A percentile compares a stretch with the other conserved stretches of the same genome.
Conservation (phyloP, 2,113 vertebrate species). For the Phaethon lepturus region DNA sequence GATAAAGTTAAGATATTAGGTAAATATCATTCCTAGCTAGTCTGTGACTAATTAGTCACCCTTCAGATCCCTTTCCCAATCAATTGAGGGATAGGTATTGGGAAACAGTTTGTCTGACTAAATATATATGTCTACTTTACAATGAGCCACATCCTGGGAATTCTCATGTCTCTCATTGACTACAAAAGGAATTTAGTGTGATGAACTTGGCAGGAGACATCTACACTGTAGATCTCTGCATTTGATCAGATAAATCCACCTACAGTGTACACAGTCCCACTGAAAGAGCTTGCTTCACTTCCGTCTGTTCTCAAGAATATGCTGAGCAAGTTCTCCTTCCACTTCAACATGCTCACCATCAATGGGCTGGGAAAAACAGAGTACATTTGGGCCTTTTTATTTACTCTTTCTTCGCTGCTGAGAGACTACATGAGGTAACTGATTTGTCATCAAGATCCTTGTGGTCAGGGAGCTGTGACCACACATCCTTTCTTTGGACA, state of each 20-base stretch:
- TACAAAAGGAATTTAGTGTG: neutral
- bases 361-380: neutral
- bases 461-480: neutral
- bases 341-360: neutral
- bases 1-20: neutral
- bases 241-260: slow-evolving; percentile 57
- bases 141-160: slow-evolving; percentile 12
- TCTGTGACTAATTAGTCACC: neutral
- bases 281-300: slow-evolving; percentile 27
- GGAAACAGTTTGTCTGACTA: neutral
- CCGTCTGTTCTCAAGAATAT: neutral
- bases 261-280: neutral
- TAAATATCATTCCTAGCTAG: neutral
- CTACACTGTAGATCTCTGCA: slow-evolving; percentile 16
- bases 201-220: slow-evolving; percentile 45
- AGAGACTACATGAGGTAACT: neutral
- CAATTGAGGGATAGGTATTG: neutral
- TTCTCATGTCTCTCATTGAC: neutral
- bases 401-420: neutral
- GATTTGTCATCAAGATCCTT: neutral
- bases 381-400: neutral
- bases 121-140: neutral
- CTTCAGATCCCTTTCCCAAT: neutral
- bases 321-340: neutral
- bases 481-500: neutral